A percentile compares a stretch with the other conserved stretches of the same genome.
phyloP scores from a whole-genome alignment of 2,797 vertebrate genomes.

The Notolabrus celidotus region DNA sequence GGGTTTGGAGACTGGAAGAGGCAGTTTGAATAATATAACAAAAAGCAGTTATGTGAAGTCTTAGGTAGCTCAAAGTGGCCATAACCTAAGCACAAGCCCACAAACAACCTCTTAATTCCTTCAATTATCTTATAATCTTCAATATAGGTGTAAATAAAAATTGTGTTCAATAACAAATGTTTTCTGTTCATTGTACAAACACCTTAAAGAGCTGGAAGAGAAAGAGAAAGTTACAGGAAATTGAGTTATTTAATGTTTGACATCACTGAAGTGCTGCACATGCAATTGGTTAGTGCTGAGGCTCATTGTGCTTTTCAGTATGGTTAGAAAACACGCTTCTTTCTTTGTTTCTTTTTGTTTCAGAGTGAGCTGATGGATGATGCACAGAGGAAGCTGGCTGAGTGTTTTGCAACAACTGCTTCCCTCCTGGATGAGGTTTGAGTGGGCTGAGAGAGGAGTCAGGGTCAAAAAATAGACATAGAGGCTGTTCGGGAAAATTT shows the following conservation, averaged over 20 bases:
- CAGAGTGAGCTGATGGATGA: slow-evolving; percentile 59
- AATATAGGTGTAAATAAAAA: slow-evolving; percentile 82
- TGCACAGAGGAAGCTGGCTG: slow-evolving; percentile 53
- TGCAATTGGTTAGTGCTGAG: no score
- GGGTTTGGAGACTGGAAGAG: no score
- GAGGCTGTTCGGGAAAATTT: slow-evolving; percentile 59
- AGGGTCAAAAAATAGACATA: slow-evolving; percentile 73
- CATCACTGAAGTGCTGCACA: no score
- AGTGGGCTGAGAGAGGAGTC: slow-evolving; percentile 56
- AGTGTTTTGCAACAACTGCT: slow-evolving; percentile 76
- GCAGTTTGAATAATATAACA: slow-evolving; percentile 61
- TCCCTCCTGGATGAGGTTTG: slow-evolving; percentile 72
- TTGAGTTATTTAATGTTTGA: no score
- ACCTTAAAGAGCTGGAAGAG: slow-evolving; percentile 69
- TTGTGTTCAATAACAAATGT: slow-evolving; percentile 84
- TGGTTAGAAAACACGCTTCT: slow-evolving; percentile 36
- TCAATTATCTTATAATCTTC: slow-evolving; percentile 87
- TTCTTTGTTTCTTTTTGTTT: slow-evolving; percentile 57
- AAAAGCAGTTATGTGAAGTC: slow-evolving; percentile 79
- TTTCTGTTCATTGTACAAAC: slow-evolving; percentile 87
- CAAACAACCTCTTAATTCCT: slow-evolving; percentile 85
- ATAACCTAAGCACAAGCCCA: slow-evolving; percentile 76
- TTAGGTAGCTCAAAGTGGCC: slow-evolving; percentile 80
- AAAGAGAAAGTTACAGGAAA: slow-evolving; percentile 39
- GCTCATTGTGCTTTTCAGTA: no score